Conservation (phyloP, 2,113 vertebrate species). For the Anguilla japonica region DNA sequence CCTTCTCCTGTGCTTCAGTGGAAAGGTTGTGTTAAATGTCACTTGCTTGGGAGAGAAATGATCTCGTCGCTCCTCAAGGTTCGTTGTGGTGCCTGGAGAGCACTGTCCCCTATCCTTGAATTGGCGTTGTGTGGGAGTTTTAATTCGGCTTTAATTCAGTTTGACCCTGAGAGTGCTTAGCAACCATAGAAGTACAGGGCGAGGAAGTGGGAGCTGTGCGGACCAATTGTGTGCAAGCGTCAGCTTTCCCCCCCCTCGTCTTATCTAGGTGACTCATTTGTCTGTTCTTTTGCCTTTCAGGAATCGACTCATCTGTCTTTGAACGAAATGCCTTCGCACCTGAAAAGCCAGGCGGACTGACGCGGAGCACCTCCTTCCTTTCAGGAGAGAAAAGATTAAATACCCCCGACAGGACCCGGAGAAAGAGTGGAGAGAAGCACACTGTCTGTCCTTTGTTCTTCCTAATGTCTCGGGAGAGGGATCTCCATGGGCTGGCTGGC, state of each 20-base stretch:
- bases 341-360: constrained; percentile 19
- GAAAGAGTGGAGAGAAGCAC: constrained; percentile 43
- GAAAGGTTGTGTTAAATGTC: neutral
- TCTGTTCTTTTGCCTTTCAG: constrained; percentile 50
- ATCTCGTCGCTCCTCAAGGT: neutral
- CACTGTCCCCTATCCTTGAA: constrained; percentile 18
- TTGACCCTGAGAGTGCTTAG: constrained; percentile 21
- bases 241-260: neutral
- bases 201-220: neutral
- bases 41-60: neutral
- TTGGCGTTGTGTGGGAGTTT: constrained; percentile 17
- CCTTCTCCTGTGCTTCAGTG: neutral
- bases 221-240: neutral
- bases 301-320: constrained; percentile 28
- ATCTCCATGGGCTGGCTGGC: constrained; percentile 43
- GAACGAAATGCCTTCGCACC: neutral
- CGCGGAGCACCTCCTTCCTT: constrained; percentile 30
- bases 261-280: constrained; percentile 28
- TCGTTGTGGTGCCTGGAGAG: constrained; percentile 1
- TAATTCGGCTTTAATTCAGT: constrained; percentile 1
- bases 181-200: neutral
- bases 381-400: constrained; percentile 42
- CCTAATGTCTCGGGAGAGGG: constrained; percentile 40
- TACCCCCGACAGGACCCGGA: constrained; percentile 24
- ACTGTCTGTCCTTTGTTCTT: constrained; percentile 49